Evolutionary conservation across 2,113 vertebrate genomes (phyloP).

Genomic region (Caretta caretta): DNA sequence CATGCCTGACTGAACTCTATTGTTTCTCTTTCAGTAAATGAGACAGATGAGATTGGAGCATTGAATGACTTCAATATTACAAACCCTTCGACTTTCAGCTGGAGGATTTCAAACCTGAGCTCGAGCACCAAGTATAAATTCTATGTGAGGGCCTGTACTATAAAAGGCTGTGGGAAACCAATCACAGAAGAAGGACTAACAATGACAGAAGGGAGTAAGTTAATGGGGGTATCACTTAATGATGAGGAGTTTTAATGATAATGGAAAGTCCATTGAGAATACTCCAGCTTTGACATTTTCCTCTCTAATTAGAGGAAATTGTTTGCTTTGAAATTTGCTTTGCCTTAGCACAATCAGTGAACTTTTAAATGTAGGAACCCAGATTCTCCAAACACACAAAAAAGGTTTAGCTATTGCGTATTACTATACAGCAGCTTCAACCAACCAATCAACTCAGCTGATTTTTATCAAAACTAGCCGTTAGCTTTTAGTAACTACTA

Average conservation of each 20-base stretch:
- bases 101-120: slow-evolving; percentile 85
- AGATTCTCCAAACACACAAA: background rate
- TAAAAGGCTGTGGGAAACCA: slow-evolving; percentile 87
- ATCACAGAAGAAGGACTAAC: slow-evolving; percentile 90
- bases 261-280: background rate
- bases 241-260: background rate
- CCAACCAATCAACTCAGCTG: background rate
- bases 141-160: slow-evolving; percentile 91
- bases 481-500: background rate
- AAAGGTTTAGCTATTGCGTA: slow-evolving; percentile 16
- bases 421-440: background rate
- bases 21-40: slow-evolving; percentile 86
- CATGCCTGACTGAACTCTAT: background rate
- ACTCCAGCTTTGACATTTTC: slow-evolving; percentile 21
- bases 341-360: background rate
- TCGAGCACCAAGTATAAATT: slow-evolving; percentile 92
- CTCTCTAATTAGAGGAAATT: slow-evolving; percentile 30
- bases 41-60: slow-evolving; percentile 86
- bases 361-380: background rate
- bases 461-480: background rate
- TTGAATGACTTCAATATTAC: slow-evolving; percentile 83
- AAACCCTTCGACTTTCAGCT: slow-evolving; percentile 80
- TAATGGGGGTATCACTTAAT: background rate
- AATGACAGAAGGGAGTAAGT: slow-evolving; percentile 89
- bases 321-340: slow-evolving; percentile 22